phyloP scores from a whole-genome alignment of 92 coral and sea anemone genomes.

The Parazoanthus atlanticus region DNA sequence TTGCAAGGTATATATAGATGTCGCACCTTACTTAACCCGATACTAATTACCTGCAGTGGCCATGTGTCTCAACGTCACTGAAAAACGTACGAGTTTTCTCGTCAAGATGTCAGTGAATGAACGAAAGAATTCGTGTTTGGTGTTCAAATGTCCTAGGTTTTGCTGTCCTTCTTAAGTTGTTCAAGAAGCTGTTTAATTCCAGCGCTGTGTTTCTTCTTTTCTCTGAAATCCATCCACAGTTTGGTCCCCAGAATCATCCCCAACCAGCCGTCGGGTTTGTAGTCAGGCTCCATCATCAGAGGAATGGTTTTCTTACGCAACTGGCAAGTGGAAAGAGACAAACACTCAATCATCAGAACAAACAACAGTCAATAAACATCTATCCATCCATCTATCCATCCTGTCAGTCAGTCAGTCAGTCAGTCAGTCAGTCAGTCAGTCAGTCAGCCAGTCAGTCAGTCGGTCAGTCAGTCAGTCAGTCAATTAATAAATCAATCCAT shows the following conservation, averaged over 20 bases:
- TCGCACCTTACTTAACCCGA: too few relatives aligned
- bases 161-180: conserved; percentile 40
- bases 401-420: neutral
- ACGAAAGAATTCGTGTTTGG: too few relatives aligned
- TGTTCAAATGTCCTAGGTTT: too few relatives aligned
- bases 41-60: too few relatives aligned
- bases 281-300: conserved; percentile 62
- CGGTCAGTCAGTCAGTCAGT: neutral
- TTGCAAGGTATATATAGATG: too few relatives aligned
- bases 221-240: conserved; percentile 67
- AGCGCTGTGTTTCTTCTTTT: conserved; percentile 10
- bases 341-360: neutral
- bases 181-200: conserved; percentile 36
- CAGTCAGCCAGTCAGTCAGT: neutral
- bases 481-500: neutral
- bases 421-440: neutral
- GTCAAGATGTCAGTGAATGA: too few relatives aligned
- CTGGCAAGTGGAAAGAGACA: conserved; percentile 18
- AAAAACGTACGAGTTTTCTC: too few relatives aligned
- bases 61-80: too few relatives aligned
- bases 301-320: conserved; percentile 67
- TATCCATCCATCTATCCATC: too few relatives aligned
- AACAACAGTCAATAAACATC: neutral
- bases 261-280: conserved; percentile 69
- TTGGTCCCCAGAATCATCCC: conserved; percentile 71